Base-by-base conservation (phyloP, 2,797 vertebrate genomes). In the Chrysocyon brachyurus region DNA sequence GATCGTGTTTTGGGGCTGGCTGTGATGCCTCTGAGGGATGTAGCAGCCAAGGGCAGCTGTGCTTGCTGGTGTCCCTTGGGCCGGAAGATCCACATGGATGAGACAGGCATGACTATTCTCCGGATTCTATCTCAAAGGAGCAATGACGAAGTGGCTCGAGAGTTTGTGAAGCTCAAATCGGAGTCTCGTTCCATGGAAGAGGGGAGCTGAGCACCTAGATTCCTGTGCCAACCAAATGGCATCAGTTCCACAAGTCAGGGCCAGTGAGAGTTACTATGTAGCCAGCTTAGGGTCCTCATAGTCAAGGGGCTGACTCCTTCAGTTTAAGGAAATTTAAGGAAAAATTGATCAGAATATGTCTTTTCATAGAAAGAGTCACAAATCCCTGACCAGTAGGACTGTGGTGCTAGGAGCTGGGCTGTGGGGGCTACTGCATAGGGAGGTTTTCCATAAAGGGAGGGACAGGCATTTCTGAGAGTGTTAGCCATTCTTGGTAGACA, bases 51-150 rank as follows among this genome's bases (percentile, higher is more conserved):
- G 97, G 99, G 99, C 94, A 99, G 99, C 99, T 99, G 99, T 36
- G 99, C 99, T 63, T 99, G 99, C 99, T 99, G 99, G 99, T 99
- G 99, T 93, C 99, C 99, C 0, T 98, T 99, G 5, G 99, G 99
- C 28, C 98, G 99, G 16, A 99, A 99, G 95, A 99, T 99, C 95
- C 98, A 99, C 97, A 99, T 99, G 99, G 99, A 99, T 82, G 99
- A 99, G 94, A 99, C 99, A 0, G 99, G 99, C 87, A 99, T 99
- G 97, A 99, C 99, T 9, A 98, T 99, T 96, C 99, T 99, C 98
- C 98, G 99, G 63, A 99, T 99, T 98, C 99, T 99, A 63, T 99
- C 99, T 22, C 99, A 99, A 98, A 99, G 99, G 98, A 99, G 99
- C 98, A 99, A 99, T 56, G 99, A 99, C 3, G 99, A 99, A 94